These are phyloP conservation scores for Chaetogeoica ovagalla DNA, from an alignment of 2,888 invertebrate species.

Conservation along the genomic window DNA sequence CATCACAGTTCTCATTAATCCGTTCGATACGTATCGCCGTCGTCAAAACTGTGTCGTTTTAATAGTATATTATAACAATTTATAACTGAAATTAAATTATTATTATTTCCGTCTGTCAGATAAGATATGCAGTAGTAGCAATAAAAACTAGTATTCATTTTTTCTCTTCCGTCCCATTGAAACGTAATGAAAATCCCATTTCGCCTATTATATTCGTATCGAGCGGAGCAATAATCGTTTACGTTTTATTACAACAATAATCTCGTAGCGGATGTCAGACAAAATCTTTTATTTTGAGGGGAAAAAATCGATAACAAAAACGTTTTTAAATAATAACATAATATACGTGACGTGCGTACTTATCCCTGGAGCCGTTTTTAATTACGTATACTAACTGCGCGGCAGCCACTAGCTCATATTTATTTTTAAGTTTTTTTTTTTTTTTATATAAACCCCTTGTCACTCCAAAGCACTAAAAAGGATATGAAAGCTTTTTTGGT, in stretches of 20 bases:
- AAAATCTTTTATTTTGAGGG: constrained; percentile 18
- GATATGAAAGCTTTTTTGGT: constrained; percentile 36
- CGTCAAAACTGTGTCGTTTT: constrained; percentile 17
- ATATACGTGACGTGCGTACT: neutral
- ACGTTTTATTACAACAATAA: too few species aligned
- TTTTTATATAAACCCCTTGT: constrained; percentile 37
- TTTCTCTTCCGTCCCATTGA: too few species aligned
- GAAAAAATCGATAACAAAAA: neutral
- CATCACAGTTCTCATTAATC: constrained; percentile 30
- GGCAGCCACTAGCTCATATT: constrained; percentile 25
- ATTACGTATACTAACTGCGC: constrained; percentile 41
- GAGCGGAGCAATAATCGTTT: too few species aligned
- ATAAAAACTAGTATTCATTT: neutral
- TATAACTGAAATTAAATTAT: neutral
- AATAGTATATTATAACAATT: neutral
- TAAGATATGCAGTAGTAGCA: neutral
- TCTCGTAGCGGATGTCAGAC: too few species aligned
- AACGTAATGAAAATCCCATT: too few species aligned
- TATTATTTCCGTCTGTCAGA: neutral
- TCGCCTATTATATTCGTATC: too few species aligned
- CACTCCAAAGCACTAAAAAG: constrained; percentile 38
- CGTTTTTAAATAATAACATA: neutral
- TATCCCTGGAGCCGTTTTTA: constrained; percentile 36
- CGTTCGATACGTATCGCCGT: constrained; percentile 17
- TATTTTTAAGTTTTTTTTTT: neutral